These are phyloP conservation scores for Agrypnus murinus DNA, from an alignment of 2,888 invertebrate species.

Conservation along the genomic window DNA sequence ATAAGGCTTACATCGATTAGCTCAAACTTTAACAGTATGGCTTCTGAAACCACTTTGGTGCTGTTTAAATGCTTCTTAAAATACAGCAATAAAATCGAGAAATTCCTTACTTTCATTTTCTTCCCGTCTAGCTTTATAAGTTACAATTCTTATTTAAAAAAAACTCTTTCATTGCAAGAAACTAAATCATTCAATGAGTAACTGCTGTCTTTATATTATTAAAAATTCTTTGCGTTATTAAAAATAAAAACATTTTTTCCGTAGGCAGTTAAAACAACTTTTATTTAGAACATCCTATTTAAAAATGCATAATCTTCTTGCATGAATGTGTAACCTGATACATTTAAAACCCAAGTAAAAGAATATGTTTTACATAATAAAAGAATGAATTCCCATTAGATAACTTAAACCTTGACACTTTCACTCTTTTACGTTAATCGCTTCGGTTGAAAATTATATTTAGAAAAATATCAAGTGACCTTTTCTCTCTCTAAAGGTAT, in stretches of 20 bases:
- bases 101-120: not conserved
- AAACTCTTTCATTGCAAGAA: too few relatives aligned
- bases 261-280: too few relatives aligned
- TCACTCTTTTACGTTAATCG: conserved; percentile 5
- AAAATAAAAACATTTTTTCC: too few relatives aligned
- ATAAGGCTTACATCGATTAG: conserved; percentile 69
- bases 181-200: too few relatives aligned
- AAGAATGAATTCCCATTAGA: not conserved
- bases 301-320: too few relatives aligned
- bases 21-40: conserved; percentile 67
- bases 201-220: too few relatives aligned
- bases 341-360: not conserved
- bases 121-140: too few relatives aligned
- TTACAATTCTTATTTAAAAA: too few relatives aligned
- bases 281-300: too few relatives aligned
- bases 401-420: conserved; percentile 32
- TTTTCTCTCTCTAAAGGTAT: conserved; percentile 21
- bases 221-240: too few relatives aligned
- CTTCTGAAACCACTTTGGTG: conserved; percentile 68
- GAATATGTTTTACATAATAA: not conserved
- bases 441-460: not conserved
- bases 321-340: not conserved
- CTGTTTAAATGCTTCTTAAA: conserved; percentile 62
- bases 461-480: conserved; percentile 32
- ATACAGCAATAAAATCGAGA: conserved; percentile 33